These are phyloP conservation scores for Gephyroberyx darwinii DNA, from an alignment of 2,797 vertebrate genomes.

Conservation along the genomic window DNA sequence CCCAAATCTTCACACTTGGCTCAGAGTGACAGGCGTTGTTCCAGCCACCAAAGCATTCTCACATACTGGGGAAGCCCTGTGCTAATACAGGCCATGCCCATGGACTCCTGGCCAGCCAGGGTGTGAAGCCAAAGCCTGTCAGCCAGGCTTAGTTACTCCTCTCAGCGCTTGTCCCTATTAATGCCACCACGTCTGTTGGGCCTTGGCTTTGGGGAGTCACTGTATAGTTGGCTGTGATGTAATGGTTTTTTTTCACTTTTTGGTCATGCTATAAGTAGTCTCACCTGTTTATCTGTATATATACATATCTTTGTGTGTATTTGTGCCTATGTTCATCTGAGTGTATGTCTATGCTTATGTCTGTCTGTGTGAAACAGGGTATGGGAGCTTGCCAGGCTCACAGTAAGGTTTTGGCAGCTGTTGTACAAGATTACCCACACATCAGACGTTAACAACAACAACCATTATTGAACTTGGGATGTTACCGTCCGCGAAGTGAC, in stretches of 20 bases:
- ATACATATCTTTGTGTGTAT: not conserved
- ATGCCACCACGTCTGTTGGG: slow-evolving; percentile 28
- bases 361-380: not conserved
- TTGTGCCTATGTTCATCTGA: too few relatives aligned
- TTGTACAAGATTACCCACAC: slow-evolving; percentile 27
- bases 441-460: slow-evolving; percentile 24
- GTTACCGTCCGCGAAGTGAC: not conserved
- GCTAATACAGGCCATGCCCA: slow-evolving; percentile 51
- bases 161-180: slow-evolving; percentile 19
- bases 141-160: slow-evolving; percentile 56
- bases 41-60: slow-evolving; percentile 5
- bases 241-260: slow-evolving; percentile 23
- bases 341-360: not conserved
- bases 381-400: slow-evolving; percentile 1
- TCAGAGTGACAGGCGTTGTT: not conserved
- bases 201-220: slow-evolving; percentile 8
- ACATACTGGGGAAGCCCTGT: slow-evolving; percentile 58
- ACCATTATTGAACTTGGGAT: not conserved
- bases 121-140: slow-evolving; percentile 59
- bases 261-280: not conserved
- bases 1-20: slow-evolving; percentile 13
- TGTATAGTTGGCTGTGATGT: slow-evolving; percentile 21
- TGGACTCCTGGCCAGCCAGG: slow-evolving; percentile 40
- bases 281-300: slow-evolving; percentile 1
- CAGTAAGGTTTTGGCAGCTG: slow-evolving; percentile 39